These are phyloP conservation scores for Tetragnatha versicolor DNA, from an alignment of 1,140 invertebrate species.

Conservation along the genomic window DNA sequence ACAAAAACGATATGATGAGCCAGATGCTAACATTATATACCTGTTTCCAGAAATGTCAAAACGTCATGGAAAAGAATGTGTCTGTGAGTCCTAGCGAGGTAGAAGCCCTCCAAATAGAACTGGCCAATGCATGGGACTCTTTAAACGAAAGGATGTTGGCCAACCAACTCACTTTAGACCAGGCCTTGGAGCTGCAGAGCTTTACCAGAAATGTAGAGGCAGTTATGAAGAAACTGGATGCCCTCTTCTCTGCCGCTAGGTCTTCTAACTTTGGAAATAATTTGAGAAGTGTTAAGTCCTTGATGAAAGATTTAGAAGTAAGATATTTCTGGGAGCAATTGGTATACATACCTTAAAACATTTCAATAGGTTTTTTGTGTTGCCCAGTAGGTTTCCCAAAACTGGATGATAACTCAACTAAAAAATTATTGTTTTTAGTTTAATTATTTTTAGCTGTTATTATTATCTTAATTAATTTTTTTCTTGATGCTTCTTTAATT, in stretches of 20 bases:
- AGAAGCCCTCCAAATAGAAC: constrained; percentile 69
- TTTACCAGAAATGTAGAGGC: constrained; percentile 76
- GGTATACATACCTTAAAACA: too few species aligned
- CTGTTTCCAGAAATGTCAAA: constrained; percentile 67
- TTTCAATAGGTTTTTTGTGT: too few species aligned
- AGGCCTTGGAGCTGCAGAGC: constrained; percentile 79
- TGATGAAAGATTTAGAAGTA: constrained; percentile 29
- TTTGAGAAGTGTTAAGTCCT: constrained; percentile 79
- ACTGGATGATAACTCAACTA: too few species aligned
- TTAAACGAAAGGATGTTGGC: constrained; percentile 75
- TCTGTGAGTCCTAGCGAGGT: constrained; percentile 74
- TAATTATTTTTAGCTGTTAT: too few species aligned
- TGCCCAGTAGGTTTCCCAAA: too few species aligned
- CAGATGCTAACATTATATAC: too few species aligned
- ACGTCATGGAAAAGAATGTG: constrained; percentile 67
- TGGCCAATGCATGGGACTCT: constrained; percentile 78
- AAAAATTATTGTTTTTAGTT: too few species aligned
- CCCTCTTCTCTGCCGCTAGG: constrained; percentile 69
- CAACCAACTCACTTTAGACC: constrained; percentile 81
- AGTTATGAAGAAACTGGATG: constrained; percentile 78
- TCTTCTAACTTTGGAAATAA: constrained; percentile 84
- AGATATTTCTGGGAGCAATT: background rate
- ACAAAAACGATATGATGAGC: too few species aligned
- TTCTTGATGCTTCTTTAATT: too few species aligned
- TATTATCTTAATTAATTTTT: too few species aligned